These are phyloP conservation scores for Cepaea nemoralis DNA, from an alignment of 1,140 invertebrate genomes.

Conservation along the genomic window DNA sequence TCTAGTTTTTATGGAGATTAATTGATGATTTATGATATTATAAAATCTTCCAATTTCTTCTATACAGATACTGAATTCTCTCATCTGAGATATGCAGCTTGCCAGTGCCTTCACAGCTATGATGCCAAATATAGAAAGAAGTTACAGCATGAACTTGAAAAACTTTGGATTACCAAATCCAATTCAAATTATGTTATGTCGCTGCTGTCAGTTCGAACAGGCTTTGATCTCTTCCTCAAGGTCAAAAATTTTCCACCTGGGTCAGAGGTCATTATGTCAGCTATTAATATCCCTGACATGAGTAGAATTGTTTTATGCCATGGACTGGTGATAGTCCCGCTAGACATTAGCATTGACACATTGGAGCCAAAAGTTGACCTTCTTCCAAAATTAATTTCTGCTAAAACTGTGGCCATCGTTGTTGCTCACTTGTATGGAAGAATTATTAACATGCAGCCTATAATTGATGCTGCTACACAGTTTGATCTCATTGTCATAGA, in stretches of 20 bases:
- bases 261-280: slow-evolving; percentile 72
- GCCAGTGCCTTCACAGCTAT: neutral
- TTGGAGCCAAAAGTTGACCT: slow-evolving; percentile 65
- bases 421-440: slow-evolving; percentile 71
- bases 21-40: too few relatives aligned
- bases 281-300: slow-evolving; percentile 72
- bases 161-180: slow-evolving; percentile 57
- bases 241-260: slow-evolving; percentile 66
- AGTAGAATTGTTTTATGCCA: slow-evolving; percentile 65
- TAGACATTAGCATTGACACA: slow-evolving; percentile 69
- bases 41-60: neutral
- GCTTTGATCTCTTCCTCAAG: slow-evolving; percentile 68
- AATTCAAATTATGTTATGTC: slow-evolving; percentile 65
- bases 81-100: slow-evolving; percentile 3
- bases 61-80: neutral
- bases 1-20: too few relatives aligned
- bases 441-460: slow-evolving; percentile 61
- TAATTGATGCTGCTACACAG: slow-evolving; percentile 63
- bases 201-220: slow-evolving; percentile 68
- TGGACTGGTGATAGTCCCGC: slow-evolving; percentile 64
- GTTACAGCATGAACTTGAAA: slow-evolving; percentile 41
- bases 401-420: slow-evolving; percentile 68
- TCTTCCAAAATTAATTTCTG: slow-evolving; percentile 62
- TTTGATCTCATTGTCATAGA: slow-evolving; percentile 66
- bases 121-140: neutral